Evolutionary conservation across 2,113 vertebrate genomes (phyloP).

Genomic region (Octodon degus): DNA sequence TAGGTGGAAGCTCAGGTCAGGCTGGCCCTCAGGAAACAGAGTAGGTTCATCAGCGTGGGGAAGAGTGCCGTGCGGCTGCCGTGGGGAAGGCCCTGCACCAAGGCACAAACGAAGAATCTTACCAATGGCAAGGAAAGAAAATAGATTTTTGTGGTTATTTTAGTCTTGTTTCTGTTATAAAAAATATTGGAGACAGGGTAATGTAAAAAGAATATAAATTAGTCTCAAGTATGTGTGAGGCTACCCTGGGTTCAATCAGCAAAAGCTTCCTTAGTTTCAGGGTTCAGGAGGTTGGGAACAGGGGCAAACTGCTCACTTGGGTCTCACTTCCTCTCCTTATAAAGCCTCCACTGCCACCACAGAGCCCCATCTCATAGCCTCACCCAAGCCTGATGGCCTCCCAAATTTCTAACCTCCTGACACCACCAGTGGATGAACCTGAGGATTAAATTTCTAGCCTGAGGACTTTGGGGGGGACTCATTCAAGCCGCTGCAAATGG

Average conservation of each 20-base stretch:
- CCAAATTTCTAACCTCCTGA: not conserved
- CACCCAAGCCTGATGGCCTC: not conserved
- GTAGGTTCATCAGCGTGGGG: not conserved
- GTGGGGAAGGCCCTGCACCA: not conserved
- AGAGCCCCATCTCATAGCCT: not conserved
- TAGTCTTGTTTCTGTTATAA: not conserved
- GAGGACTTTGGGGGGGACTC: no score
- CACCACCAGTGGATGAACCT: not conserved
- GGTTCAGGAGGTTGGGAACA: not conserved
- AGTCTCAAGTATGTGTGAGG: not conserved
- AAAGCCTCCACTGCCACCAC: not conserved
- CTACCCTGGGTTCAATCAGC: not conserved
- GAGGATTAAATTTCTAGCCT: not conserved
- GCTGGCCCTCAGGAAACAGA: not conserved
- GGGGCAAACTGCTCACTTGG: not conserved
- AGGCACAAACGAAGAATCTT: not conserved
- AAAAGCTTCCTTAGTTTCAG: not conserved
- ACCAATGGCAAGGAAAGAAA: not conserved
- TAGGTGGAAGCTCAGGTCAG: not conserved
- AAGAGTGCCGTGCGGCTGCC: not conserved
- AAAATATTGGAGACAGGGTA: not conserved
- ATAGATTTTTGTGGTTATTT: not conserved
- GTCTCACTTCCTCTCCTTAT: no score
- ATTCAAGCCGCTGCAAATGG: not conserved
- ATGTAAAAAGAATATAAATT: not conserved